Percentiles rank a stretch among this genome's conserved stretches.
phyloP scores from a whole-genome alignment of 2,888 invertebrate species.

The Lasioglossum zephyrum region DNA sequence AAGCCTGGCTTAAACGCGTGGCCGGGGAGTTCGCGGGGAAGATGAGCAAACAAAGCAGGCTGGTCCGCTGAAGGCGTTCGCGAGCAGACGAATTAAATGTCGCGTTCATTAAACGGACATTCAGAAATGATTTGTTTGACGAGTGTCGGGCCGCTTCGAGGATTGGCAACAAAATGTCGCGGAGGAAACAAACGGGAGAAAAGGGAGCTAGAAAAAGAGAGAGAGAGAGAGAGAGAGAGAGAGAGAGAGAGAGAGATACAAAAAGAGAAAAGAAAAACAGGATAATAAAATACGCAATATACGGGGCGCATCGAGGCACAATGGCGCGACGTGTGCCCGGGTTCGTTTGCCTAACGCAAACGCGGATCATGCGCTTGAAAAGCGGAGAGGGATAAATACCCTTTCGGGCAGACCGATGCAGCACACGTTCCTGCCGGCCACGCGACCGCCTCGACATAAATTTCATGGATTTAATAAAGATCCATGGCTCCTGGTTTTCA shows the following conservation, averaged over 20 bases:
- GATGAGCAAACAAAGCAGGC: slow-evolving; percentile 1
- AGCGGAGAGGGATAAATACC: slow-evolving; percentile 60
- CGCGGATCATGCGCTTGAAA: slow-evolving; percentile 56
- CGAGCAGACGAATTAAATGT: slow-evolving; percentile 59
- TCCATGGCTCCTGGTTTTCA: slow-evolving; percentile 73
- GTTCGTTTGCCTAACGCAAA: slow-evolving; percentile 62
- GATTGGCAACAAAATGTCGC: slow-evolving; percentile 17
- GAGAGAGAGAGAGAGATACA: no score
- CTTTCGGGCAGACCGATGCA: slow-evolving; percentile 52
- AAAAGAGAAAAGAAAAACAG: slow-evolving; percentile 12
- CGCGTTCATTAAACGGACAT: slow-evolving; percentile 60
- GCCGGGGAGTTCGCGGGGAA: background rate
- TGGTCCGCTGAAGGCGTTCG: slow-evolving; percentile 31
- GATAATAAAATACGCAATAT: slow-evolving; percentile 52
- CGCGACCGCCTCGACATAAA: slow-evolving; percentile 73
- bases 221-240: no score
- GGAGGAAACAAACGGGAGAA: background rate
- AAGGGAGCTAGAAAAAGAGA: background rate
- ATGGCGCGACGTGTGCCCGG: slow-evolving; percentile 42
- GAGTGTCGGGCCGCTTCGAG: slow-evolving; percentile 24
- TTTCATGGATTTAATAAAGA: slow-evolving; percentile 78
- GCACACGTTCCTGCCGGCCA: slow-evolving; percentile 62
- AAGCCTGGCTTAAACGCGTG: slow-evolving; percentile 8
- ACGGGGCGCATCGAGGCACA: slow-evolving; percentile 45
- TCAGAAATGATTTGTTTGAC: slow-evolving; percentile 54